A percentile compares a stretch with the other conserved stretches of the same genome.
Evolutionary conservation across 2,888 invertebrate genomes (phyloP).

Genomic region (Lithophane leautieri): DNA sequence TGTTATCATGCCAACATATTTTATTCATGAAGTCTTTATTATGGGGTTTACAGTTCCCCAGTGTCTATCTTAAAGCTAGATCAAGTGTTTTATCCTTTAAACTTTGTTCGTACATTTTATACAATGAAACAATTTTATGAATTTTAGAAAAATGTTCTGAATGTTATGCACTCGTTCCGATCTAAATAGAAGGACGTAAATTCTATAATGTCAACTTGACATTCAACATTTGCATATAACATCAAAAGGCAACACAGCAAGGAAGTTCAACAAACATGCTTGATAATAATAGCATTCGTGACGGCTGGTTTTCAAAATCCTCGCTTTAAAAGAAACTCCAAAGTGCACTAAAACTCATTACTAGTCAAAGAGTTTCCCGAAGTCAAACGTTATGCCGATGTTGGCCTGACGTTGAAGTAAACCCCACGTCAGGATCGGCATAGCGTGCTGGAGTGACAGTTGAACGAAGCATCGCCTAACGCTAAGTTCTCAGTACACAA

Average conservation of each 20-base stretch:
- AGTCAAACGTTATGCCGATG: slow-evolving; percentile 7
- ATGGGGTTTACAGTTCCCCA: too few relatives aligned
- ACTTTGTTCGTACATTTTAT: neutral
- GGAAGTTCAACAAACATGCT: slow-evolving; percentile 15
- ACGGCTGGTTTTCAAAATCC: neutral
- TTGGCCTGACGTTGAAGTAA: slow-evolving; percentile 17
- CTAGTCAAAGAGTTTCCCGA: slow-evolving; percentile 8
- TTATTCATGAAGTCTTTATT: slow-evolving; percentile 1
- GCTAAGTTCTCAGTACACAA: neutral
- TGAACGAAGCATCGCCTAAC: neutral
- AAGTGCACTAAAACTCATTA: slow-evolving; percentile 21
- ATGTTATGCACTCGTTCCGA: neutral
- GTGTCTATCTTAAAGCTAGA: neutral
- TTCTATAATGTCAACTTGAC: neutral
- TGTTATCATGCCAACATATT: neutral
- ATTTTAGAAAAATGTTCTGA: neutral
- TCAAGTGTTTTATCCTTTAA: neutral
- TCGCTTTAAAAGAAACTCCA: slow-evolving; percentile 20
- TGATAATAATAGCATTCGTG: slow-evolving; percentile 29
- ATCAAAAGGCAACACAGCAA: slow-evolving; percentile 1
- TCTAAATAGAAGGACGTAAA: neutral
- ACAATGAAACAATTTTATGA: neutral
- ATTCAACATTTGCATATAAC: slow-evolving; percentile 20
- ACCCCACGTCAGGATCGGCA: slow-evolving; percentile 22
- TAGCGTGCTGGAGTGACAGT: slow-evolving; percentile 13